Conservation (phyloP, 2,797 vertebrate species). For the Triplophysa bombifrons region DNA sequence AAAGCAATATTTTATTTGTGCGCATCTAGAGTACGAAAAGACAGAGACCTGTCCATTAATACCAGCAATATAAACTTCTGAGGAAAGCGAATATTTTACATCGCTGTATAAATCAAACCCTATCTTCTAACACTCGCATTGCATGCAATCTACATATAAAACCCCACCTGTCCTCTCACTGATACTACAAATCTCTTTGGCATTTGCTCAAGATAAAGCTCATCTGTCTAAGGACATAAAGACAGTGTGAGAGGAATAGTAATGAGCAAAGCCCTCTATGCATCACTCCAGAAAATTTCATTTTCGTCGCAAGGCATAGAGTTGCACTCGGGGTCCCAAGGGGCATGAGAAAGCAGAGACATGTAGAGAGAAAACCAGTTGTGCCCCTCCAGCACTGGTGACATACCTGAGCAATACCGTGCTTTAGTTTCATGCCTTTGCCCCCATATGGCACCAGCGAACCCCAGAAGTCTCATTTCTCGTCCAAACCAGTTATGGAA, state of each 20-base stretch:
- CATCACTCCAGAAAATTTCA: neutral
- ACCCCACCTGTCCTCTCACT: neutral
- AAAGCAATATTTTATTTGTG: neutral
- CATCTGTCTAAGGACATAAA: neutral
- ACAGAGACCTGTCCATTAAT: neutral
- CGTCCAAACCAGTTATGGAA: neutral
- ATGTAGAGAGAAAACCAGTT: constrained; percentile 1
- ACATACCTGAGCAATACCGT: neutral
- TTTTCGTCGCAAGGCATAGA: neutral
- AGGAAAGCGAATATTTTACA: constrained; percentile 1
- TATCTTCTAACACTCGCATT: neutral
- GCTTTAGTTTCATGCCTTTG: constrained; percentile 6
- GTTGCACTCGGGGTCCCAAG: neutral
- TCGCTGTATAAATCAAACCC: neutral
- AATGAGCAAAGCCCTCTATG: neutral
- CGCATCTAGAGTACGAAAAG: neutral
- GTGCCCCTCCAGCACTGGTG: neutral
- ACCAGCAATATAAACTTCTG: constrained; percentile 10
- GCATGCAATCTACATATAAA: constrained; percentile 2
- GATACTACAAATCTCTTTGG: neutral
- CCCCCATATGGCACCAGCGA: neutral
- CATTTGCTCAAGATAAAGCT: constrained; percentile 13
- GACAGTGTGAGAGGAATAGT: constrained; percentile 2
- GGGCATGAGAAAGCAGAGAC: neutral
- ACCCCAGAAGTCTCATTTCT: constrained; percentile 19